Conservation (phyloP, 1,140 invertebrate genomes). For the Armadillidium nasatum region DNA sequence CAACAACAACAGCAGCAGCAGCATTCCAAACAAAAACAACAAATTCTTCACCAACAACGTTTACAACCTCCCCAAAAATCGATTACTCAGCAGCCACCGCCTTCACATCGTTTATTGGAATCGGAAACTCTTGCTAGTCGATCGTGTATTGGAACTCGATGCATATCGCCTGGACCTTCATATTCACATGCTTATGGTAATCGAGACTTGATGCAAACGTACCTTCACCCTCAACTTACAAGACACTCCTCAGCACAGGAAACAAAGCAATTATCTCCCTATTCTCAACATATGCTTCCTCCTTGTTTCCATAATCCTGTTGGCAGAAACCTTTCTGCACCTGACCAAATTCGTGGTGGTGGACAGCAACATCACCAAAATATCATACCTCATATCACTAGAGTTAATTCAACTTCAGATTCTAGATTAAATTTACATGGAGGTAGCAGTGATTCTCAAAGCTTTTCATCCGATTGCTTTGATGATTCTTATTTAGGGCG, state of each 20-base stretch:
- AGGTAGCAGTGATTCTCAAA: constrained; percentile 29
- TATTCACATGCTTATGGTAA: constrained; percentile 30
- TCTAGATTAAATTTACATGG: constrained; percentile 45
- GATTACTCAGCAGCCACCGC: background rate
- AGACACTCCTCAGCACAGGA: constrained; percentile 31
- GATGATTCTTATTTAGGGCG: constrained; percentile 36
- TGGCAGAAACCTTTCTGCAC: constrained; percentile 72
- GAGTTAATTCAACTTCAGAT: constrained; percentile 52
- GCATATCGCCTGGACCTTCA: constrained; percentile 28
- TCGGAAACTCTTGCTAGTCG: background rate
- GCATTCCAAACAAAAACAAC: constrained; percentile 34
- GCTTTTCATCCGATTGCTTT: constrained; percentile 36
- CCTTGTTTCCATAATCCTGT: constrained; percentile 55
- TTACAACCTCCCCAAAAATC: constrained; percentile 16
- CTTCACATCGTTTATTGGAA: background rate
- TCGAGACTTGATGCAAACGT: constrained; percentile 30
- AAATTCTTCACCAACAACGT: constrained; percentile 20
- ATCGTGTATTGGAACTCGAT: background rate
- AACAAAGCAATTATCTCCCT: constrained; percentile 28
- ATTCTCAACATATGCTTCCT: constrained; percentile 33
- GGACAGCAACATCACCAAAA: constrained; percentile 33
- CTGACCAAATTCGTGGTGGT: constrained; percentile 59
- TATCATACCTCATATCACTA: constrained; percentile 40
- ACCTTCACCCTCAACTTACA: constrained; percentile 29
- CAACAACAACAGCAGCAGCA: constrained; percentile 29